Percentiles rank a stretch among this genome's conserved stretches.
These are phyloP conservation scores for Myrmophylax atrothorax DNA, from an alignment of 2,113 vertebrate genomes.

Conservation along the genomic window DNA sequence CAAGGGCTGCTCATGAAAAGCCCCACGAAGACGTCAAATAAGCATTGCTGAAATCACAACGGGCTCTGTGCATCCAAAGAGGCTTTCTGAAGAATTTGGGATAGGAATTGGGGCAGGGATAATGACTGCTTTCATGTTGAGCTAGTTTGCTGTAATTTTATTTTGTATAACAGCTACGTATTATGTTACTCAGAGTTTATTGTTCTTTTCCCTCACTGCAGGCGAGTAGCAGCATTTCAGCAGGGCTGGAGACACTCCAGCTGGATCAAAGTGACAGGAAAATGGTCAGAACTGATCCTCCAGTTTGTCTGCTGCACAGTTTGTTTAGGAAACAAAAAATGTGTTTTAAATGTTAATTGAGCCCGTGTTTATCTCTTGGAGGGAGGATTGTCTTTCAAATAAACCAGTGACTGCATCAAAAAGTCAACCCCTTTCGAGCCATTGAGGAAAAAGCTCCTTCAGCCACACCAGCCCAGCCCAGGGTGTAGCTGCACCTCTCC, in stretches of 20 bases:
- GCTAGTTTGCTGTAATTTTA: constrained; percentile 19
- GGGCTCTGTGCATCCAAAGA: not conserved
- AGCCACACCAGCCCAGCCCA: not conserved
- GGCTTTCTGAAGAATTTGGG: not conserved
- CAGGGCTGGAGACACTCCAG: constrained; percentile 52
- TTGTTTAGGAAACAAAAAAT: constrained; percentile 58
- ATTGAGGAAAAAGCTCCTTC: not conserved
- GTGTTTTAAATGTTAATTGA: constrained; percentile 63
- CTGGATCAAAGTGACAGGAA: constrained; percentile 56
- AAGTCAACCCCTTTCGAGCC: not conserved
- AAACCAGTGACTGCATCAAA: not conserved
- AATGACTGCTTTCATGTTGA: constrained; percentile 31
- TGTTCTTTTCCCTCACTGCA: constrained; percentile 59
- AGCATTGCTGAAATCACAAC: not conserved
- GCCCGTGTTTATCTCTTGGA: constrained; percentile 46
- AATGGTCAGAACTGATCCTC: constrained; percentile 33
- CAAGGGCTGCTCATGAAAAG: not conserved
- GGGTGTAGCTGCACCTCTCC: not conserved
- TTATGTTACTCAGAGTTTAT: constrained; percentile 69
- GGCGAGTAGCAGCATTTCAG: constrained; percentile 52
- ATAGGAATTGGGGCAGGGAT: not conserved
- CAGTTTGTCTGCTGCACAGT: constrained; percentile 34
- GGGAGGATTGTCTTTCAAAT: constrained; percentile 45
- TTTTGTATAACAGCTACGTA: constrained; percentile 18
- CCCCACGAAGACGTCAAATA: not conserved